Evolutionary conservation across 2,888 invertebrate genomes (phyloP).

Genomic region (Pediacus dermestoides): DNA sequence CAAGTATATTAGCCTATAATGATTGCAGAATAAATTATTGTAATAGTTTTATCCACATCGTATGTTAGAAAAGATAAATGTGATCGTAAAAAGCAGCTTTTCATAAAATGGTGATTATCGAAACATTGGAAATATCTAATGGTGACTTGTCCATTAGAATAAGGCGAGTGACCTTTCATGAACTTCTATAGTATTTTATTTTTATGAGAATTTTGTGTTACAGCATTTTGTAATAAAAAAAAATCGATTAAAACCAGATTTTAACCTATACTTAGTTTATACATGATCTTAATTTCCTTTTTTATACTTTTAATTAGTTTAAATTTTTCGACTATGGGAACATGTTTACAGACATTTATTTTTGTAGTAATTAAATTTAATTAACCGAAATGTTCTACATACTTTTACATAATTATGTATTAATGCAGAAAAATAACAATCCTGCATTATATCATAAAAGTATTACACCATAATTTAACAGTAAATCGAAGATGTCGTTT

Average conservation of each 20-base stretch:
- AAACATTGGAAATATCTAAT: conserved; percentile 7
- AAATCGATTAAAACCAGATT: conserved; percentile 8
- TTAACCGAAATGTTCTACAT: conserved; percentile 4
- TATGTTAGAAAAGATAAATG: conserved; percentile 1
- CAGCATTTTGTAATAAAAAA: conserved; percentile 4
- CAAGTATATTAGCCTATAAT: too few relatives aligned
- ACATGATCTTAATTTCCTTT: conserved; percentile 4
- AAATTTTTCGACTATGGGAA: conserved; percentile 5
- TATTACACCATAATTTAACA: too few relatives aligned
- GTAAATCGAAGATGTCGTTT: too few relatives aligned
- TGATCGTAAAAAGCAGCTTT: conserved; percentile 8
- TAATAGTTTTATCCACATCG: background rate
- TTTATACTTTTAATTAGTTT: conserved; percentile 3
- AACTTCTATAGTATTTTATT: conserved; percentile 9
- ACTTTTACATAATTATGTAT: conserved; percentile 5
- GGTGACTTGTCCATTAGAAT: conserved; percentile 9
- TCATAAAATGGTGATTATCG: conserved; percentile 6
- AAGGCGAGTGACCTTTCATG: conserved; percentile 9
- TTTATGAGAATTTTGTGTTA: conserved; percentile 8
- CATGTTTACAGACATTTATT: conserved; percentile 6
- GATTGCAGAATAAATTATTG: conserved; percentile 8
- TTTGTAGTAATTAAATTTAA: conserved; percentile 6
- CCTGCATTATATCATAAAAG: too few relatives aligned
- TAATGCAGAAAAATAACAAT: too few relatives aligned
- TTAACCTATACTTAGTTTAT: conserved; percentile 5